Percentiles rank a stretch among this genome's conserved stretches.
Evolutionary conservation across 2,888 invertebrate species (phyloP).

Genomic region (Onchidella celtica): DNA sequence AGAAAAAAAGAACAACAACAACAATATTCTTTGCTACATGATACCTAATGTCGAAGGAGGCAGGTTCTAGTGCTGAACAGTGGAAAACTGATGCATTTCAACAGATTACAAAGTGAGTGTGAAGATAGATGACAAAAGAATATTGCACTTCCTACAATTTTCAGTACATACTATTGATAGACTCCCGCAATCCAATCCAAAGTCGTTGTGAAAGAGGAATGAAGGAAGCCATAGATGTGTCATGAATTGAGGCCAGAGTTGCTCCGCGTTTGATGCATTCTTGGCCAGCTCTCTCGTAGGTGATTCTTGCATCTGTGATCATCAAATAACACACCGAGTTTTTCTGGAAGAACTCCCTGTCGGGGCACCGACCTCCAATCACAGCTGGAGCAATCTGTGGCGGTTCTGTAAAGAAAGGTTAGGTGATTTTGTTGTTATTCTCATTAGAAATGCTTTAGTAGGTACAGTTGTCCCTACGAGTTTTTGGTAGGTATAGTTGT

Average conservation of each 20-base stretch:
- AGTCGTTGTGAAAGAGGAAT: not conserved
- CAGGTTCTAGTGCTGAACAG: no score
- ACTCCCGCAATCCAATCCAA: slow-evolving; percentile 44
- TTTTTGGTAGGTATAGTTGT: no score
- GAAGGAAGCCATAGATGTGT: not conserved
- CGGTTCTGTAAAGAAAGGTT: not conserved
- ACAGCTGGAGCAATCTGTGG: slow-evolving; percentile 1
- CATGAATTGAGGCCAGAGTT: slow-evolving; percentile 36
- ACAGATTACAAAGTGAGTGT: no score
- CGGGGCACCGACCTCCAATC: slow-evolving; percentile 13
- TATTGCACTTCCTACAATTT: no score
- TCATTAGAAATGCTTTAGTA: no score
- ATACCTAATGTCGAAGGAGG: no score
- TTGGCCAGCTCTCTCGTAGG: slow-evolving; percentile 34
- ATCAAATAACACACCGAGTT: slow-evolving; percentile 31
- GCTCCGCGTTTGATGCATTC: slow-evolving; percentile 34
- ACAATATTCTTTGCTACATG: no score
- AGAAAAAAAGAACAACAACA: no score
- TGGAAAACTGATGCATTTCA: no score
- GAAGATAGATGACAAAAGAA: no score
- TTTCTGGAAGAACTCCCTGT: not conserved
- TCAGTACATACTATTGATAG: slow-evolving; percentile 9
- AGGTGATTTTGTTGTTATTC: no score
- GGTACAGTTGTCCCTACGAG: no score
- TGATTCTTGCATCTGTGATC: slow-evolving; percentile 17